These are phyloP conservation scores for Panulirus ornatus DNA, from an alignment of 1,140 invertebrate genomes.

Conservation along the genomic window DNA sequence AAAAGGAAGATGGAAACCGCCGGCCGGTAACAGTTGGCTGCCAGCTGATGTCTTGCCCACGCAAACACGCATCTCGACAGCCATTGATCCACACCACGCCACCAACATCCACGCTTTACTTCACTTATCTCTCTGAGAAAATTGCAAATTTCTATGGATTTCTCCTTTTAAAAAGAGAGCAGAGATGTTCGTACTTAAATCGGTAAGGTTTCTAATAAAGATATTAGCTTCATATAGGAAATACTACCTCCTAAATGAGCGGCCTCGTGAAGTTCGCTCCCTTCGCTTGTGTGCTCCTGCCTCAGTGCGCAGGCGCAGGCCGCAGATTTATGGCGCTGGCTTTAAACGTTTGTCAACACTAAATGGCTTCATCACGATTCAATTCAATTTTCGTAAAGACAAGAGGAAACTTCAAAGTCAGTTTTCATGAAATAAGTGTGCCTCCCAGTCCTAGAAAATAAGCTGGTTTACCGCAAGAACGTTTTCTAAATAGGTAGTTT, in stretches of 20 bases:
- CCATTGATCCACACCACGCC: slow-evolving; percentile 50
- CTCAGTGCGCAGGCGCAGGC: slow-evolving; percentile 64
- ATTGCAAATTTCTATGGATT: neutral
- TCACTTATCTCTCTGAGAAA: neutral
- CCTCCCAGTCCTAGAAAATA: no score
- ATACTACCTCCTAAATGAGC: slow-evolving; percentile 53
- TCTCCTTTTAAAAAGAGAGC: neutral
- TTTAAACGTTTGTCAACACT: neutral
- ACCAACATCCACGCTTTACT: neutral
- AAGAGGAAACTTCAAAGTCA: no score
- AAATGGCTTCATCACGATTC: no score
- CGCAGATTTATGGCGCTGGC: slow-evolving; percentile 26
- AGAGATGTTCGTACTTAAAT: neutral
- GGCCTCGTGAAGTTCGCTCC: slow-evolving; percentile 60
- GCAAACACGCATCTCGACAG: slow-evolving; percentile 28
- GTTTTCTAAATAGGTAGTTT: no score
- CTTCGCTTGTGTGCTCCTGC: slow-evolving; percentile 69
- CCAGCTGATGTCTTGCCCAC: slow-evolving; percentile 33
- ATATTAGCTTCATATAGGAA: neutral
- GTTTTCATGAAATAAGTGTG: no score
- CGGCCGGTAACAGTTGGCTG: neutral
- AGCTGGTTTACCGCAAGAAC: no score
- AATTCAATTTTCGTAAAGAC: no score
- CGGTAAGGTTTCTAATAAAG: neutral
- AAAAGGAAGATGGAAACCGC: no score